Evolutionary conservation across 2,113 vertebrate species (phyloP).

Genomic region (Zosterops pallidus): DNA sequence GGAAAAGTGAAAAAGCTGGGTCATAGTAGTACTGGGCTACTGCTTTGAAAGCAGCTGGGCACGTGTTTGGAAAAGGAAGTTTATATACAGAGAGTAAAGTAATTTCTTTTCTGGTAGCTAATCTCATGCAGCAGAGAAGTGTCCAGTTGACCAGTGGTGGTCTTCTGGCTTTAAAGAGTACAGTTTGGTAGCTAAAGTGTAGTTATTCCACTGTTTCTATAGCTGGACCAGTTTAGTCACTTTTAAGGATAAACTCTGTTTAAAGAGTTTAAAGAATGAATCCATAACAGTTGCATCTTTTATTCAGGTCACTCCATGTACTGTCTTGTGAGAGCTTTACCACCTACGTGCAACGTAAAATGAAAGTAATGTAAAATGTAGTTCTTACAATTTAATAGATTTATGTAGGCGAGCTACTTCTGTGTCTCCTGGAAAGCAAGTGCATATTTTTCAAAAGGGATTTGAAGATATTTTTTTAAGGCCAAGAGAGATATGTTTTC

Average conservation of each 20-base stretch:
- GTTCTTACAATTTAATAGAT: neutral
- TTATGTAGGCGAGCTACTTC: neutral
- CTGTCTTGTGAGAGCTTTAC: neutral
- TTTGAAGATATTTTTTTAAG: neutral
- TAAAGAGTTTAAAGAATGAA: neutral
- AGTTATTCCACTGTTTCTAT: neutral
- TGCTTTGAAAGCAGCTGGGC: neutral
- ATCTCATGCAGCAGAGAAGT: neutral
- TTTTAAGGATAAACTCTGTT: neutral
- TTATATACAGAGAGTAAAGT: neutral
- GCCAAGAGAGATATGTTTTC: neutral
- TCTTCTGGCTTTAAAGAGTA: neutral
- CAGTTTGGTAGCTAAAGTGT: neutral
- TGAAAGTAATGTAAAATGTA: neutral
- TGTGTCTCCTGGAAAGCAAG: neutral
- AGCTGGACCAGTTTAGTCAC: neutral
- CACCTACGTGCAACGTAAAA: neutral
- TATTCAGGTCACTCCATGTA: neutral
- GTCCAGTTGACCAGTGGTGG: neutral
- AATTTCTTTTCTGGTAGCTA: neutral
- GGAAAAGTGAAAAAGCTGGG: slow-evolving; percentile 9
- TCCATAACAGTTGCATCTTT: neutral
- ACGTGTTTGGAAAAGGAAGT: slow-evolving; percentile 12
- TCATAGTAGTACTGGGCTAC: neutral
- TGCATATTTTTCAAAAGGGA: neutral